Evolutionary conservation across 1,140 invertebrate species (phyloP).

Genomic region (Aricia agestis): DNA sequence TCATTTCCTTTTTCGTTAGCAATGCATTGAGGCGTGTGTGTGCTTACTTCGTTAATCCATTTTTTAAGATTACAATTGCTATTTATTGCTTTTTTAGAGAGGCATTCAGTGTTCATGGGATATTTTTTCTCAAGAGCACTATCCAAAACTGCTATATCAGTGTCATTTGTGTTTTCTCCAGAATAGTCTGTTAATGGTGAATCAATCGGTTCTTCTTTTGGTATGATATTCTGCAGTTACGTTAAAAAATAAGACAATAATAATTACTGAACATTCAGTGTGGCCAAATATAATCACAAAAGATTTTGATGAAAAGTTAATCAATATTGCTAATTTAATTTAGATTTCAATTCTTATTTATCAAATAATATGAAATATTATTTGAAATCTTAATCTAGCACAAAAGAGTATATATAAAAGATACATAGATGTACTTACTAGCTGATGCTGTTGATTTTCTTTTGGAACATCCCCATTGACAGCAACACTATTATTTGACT

Average conservation of each 20-base stretch:
- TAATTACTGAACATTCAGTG: too few species aligned
- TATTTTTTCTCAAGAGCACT: constrained; percentile 57
- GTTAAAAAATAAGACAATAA: neutral
- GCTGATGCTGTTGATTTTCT: constrained; percentile 19
- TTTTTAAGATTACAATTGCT: constrained; percentile 50
- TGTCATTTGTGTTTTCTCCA: constrained; percentile 64
- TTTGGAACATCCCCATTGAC: constrained; percentile 38
- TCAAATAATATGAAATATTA: too few species aligned
- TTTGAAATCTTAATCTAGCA: too few species aligned
- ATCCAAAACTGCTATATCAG: constrained; percentile 59
- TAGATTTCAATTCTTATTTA: too few species aligned
- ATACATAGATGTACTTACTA: constrained; percentile 34
- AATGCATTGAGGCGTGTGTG: constrained; percentile 60
- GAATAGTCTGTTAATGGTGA: constrained; percentile 65
- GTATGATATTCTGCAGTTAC: constrained; percentile 54
- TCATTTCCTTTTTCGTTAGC: constrained; percentile 47
- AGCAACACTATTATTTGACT: constrained; percentile 39
- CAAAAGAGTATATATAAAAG: too few species aligned
- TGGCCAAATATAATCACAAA: too few species aligned
- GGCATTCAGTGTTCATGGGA: constrained; percentile 41
- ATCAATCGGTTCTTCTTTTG: constrained; percentile 62
- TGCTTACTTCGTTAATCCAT: constrained; percentile 65
- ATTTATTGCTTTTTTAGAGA: constrained; percentile 38
- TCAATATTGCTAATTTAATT: too few species aligned
- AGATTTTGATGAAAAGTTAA: too few species aligned